phyloP scores from a whole-genome alignment of 1,140 invertebrate species.

The Mercenaria mercenaria region DNA sequence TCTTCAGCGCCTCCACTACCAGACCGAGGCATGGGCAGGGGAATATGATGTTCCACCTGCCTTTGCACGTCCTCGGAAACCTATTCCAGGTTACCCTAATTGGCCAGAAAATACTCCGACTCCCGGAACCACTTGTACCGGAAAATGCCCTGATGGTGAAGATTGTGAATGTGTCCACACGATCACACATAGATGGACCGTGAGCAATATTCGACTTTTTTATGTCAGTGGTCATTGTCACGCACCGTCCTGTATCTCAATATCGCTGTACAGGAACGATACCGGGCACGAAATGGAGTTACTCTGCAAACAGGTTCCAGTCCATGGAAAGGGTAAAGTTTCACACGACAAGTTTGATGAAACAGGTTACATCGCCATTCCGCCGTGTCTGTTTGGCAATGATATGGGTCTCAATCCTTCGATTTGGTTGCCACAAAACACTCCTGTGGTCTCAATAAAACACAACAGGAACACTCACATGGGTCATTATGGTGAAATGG shows the following conservation, averaged over 20 bases:
- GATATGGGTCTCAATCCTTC: constrained; percentile 62
- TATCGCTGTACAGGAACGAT: constrained; percentile 62
- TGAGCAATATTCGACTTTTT: constrained; percentile 51
- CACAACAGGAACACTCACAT: constrained; percentile 62
- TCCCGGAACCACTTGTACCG: constrained; percentile 64
- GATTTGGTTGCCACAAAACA: constrained; percentile 55
- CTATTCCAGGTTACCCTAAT: constrained; percentile 61
- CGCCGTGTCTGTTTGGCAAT: constrained; percentile 65
- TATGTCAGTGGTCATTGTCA: constrained; percentile 69
- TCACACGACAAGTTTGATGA: constrained; percentile 64
- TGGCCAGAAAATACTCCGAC: constrained; percentile 62
- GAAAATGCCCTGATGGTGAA: constrained; percentile 61
- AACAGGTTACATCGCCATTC: constrained; percentile 59
- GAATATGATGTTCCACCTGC: constrained; percentile 69
- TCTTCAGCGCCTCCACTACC: constrained; percentile 64
- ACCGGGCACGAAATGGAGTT: constrained; percentile 67
- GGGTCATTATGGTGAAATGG: constrained; percentile 64
- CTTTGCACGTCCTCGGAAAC: constrained; percentile 56
- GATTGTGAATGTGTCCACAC: constrained; percentile 63
- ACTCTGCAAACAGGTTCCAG: constrained; percentile 59
- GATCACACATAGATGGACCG: constrained; percentile 57
- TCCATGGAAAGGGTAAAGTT: constrained; percentile 62
- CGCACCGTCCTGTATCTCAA: constrained; percentile 63
- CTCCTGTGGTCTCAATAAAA: constrained; percentile 63
- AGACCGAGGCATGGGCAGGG: constrained; percentile 68